Evolutionary conservation across 2,797 vertebrate species (phyloP).

Genomic region (Meda fulgida): DNA sequence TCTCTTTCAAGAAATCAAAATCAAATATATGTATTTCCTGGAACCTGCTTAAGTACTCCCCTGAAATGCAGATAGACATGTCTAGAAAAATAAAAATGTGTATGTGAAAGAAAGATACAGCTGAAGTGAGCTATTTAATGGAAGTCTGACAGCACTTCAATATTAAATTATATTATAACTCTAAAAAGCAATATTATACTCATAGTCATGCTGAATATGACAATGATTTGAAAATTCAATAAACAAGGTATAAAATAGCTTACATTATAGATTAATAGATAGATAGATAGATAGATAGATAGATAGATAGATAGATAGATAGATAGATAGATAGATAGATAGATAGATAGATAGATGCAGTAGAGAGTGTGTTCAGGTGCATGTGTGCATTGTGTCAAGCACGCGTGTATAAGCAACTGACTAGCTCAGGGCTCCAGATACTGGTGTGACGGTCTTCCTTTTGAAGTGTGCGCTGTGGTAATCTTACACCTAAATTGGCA

Average conservation of each 20-base stretch:
- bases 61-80: no score
- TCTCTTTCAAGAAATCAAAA: no score
- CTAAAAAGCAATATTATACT: neutral
- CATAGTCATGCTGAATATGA: neutral
- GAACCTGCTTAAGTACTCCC: neutral
- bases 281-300: neutral
- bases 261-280: neutral
- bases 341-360: neutral
- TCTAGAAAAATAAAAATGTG: no score
- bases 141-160: neutral
- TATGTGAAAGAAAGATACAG: no score
- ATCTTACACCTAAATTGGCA: constrained; percentile 53
- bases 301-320: neutral
- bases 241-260: neutral
- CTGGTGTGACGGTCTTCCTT: constrained; percentile 38
- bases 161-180: neutral
- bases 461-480: constrained; percentile 44
- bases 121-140: no score
- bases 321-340: neutral
- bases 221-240: neutral
- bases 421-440: constrained; percentile 47
- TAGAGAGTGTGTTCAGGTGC: neutral
- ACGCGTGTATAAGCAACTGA: constrained; percentile 9
- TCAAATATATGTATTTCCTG: neutral
- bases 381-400: constrained; percentile 1